Conservation (phyloP, 2,797 vertebrate genomes). For the Odontamblyopus rebecca region DNA sequence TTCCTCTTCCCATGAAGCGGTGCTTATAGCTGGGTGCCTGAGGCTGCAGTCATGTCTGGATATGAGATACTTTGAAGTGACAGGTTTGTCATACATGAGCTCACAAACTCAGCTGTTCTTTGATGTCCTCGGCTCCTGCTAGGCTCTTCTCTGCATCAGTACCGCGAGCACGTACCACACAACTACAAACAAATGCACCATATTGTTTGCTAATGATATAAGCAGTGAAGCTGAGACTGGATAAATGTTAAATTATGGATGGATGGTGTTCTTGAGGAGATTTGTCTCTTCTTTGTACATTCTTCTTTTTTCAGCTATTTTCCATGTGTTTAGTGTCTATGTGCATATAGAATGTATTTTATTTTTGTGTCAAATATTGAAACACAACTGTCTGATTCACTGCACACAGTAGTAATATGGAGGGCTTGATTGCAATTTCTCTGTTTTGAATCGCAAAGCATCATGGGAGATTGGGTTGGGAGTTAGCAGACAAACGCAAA, state of each 20-base stretch:
- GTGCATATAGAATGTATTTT: background rate
- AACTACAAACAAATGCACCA: conserved; percentile 4
- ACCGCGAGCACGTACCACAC: too few relatives aligned
- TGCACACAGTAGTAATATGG: background rate
- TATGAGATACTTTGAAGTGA: conserved; percentile 23
- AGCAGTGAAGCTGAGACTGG: background rate
- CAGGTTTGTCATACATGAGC: conserved; percentile 20
- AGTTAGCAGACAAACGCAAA: background rate
- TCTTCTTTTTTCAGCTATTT: too few relatives aligned
- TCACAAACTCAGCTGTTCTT: conserved; percentile 17
- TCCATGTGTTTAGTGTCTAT: background rate
- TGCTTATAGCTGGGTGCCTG: background rate
- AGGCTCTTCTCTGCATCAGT: conserved; percentile 2
- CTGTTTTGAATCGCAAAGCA: conserved; percentile 16
- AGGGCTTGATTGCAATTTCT: background rate
- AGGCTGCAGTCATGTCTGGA: conserved; percentile 10
- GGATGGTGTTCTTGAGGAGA: background rate
- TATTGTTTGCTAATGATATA: conserved; percentile 14
- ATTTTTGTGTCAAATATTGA: background rate
- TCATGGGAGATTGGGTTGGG: conserved; percentile 7
- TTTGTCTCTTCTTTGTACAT: conserved; percentile 8
- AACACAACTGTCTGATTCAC: background rate
- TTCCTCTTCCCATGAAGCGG: background rate
- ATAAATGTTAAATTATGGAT: background rate
- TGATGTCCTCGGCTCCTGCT: conserved; percentile 10